Percentiles rank a stretch among this genome's conserved stretches.
Evolutionary conservation across 2,113 vertebrate genomes (phyloP).

Genomic region (Siniperca chuatsi): DNA sequence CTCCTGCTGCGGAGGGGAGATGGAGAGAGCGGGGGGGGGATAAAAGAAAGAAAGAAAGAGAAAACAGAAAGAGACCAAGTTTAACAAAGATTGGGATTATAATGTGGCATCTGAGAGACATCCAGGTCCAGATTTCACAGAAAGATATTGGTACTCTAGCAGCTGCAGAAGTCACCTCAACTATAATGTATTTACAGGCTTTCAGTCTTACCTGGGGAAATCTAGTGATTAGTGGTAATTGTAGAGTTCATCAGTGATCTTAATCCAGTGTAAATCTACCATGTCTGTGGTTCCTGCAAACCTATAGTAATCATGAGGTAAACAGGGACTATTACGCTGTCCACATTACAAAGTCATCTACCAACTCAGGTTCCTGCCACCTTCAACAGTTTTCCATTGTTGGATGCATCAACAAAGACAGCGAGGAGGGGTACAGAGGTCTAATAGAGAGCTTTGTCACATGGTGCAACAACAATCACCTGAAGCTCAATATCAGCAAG

Average conservation of each 20-base stretch:
- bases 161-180: not conserved
- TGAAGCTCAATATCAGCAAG: too few species aligned
- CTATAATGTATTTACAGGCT: not conserved
- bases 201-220: not conserved
- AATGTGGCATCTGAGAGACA: not conserved
- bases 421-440: too few species aligned
- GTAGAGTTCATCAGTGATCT: slow-evolving; percentile 6
- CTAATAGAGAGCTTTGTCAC: too few species aligned
- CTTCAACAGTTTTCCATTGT: too few species aligned
- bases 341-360: too few species aligned
- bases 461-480: too few species aligned
- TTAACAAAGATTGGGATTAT: not conserved
- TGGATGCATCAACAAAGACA: too few species aligned
- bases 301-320: too few species aligned
- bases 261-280: not conserved
- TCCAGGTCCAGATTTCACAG: not conserved
- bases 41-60: not conserved
- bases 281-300: not conserved
- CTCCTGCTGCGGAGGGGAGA: not conserved
- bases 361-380: too few species aligned
- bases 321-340: too few species aligned
- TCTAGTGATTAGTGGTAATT: slow-evolving; percentile 12
- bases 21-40: not conserved
- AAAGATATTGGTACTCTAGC: not conserved
- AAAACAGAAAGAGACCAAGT: not conserved